Evolutionary conservation across 2,888 invertebrate genomes (phyloP), one percentile per base, ranked within the genome.

Genomic region (Plebejus argus): DNA sequence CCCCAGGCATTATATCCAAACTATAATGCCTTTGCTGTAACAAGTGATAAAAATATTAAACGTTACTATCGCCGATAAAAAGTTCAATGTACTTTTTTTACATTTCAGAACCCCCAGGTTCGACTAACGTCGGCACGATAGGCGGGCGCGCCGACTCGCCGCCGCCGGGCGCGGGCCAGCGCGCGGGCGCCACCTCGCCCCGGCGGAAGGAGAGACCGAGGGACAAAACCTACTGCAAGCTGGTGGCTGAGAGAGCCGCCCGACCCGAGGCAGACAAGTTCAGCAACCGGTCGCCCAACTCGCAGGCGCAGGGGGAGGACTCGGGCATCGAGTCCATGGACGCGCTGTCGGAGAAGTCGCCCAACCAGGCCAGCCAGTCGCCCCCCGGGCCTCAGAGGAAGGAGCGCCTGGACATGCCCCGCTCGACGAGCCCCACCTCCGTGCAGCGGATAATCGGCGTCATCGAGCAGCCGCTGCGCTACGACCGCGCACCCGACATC

Each of bases 291-390:
- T 95, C 95, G 23, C 94, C 94, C 78, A 89, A 89, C 82, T 91
- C 92, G 33, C 94, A 94, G 81, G 94, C 94, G 61, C 96, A 96
- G 84, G 98, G 98, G 71, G 98, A 98, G 87, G 98, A 98, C 90
- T 98, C 98, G 78, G 98, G 98, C 20, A 98, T 98, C 78, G 98
- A 98, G 88, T 98, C 98, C 58, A 98, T 98, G 98, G 98, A 98
- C 87, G 98, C 98, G 2, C 90, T 98, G n/a, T 98, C 98, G 28
- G 98, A 98, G 88, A 98, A 98, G 87, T 97, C 97, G 81, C 97
- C 97, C n/a, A 97, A 97, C 89, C 98, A 98, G 88, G 97, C 97
- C 90, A 96, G 95, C 90, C 97, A 93, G 93, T 97, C 96, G 88
- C 97, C 95, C 81, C 94, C 95, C 83, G 91, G 94, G 1, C 89